phyloP scores from a whole-genome alignment of 2,797 vertebrate species.

The Esox lucius region DNA sequence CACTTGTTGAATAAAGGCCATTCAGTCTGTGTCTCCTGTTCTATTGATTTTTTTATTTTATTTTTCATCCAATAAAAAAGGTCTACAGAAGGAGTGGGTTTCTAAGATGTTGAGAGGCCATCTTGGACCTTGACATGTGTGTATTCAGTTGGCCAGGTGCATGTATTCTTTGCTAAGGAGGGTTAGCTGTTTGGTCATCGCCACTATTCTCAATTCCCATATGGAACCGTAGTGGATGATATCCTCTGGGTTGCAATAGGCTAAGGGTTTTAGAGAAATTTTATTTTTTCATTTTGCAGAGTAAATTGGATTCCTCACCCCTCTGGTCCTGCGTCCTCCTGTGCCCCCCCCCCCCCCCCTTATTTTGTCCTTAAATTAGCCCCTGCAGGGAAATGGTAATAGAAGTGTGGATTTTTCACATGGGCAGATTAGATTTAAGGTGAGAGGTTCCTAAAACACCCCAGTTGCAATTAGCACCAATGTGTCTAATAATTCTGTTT shows the following conservation, averaged over 20 bases:
- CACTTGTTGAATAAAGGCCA: too few relatives aligned
- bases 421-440: neutral
- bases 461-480: conserved; percentile 27
- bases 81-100: conserved; percentile 37
- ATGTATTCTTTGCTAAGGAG: conserved; percentile 12
- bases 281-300: conserved; percentile 8
- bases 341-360: too few relatives aligned
- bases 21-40: too few relatives aligned
- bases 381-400: neutral
- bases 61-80: too few relatives aligned
- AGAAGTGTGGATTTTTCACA: neutral
- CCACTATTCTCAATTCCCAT: neutral
- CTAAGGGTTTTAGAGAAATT: conserved; percentile 4
- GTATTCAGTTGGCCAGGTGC: conserved; percentile 29
- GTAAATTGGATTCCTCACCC: neutral
- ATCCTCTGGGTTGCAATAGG: neutral
- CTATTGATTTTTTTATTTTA: too few relatives aligned
- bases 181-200: neutral
- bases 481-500: conserved; percentile 45
- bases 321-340: neutral
- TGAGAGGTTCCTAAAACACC: neutral
- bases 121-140: conserved; percentile 21
- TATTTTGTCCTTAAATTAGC: neutral
- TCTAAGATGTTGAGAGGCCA: conserved; percentile 37
- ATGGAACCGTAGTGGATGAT: neutral